Conservation (phyloP, 2,113 vertebrate species). For the Oceanodroma tethys region DNA sequence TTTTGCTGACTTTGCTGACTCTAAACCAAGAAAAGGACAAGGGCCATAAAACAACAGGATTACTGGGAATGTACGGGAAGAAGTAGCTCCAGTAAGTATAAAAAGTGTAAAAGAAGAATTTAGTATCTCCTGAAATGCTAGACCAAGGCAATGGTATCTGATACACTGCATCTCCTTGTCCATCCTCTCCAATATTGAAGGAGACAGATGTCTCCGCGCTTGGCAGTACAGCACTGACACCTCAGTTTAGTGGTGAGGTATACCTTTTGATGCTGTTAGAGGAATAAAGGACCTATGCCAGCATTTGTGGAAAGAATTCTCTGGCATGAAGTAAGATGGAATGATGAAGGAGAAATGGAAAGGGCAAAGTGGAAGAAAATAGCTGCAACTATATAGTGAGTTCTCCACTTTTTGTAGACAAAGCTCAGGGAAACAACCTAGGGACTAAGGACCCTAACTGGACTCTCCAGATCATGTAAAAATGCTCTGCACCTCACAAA, state of each 20-base stretch:
- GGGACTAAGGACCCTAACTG: background rate
- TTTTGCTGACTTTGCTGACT: background rate
- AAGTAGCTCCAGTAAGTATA: rapidly evolving
- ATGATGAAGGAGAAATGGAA: background rate
- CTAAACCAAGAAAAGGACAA: background rate
- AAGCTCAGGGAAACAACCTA: background rate
- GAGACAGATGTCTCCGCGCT: background rate
- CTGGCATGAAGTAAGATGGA: background rate
- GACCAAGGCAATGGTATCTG: background rate
- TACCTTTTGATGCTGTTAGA: background rate
- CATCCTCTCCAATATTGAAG: background rate
- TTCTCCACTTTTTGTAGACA: background rate
- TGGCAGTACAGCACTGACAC: background rate
- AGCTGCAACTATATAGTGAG: background rate
- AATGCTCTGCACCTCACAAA: background rate
- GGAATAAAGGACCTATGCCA: background rate
- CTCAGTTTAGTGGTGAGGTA: background rate
- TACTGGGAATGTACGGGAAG: background rate
- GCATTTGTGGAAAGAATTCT: background rate
- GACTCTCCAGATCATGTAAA: background rate
- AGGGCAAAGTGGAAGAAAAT: background rate
- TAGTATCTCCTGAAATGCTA: background rate
- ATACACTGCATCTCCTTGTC: background rate
- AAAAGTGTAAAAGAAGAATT: background rate
- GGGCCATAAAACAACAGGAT: background rate